Base-by-base conservation (phyloP, 2,888 invertebrate species). In the Cecidostiba fungosa region DNA sequence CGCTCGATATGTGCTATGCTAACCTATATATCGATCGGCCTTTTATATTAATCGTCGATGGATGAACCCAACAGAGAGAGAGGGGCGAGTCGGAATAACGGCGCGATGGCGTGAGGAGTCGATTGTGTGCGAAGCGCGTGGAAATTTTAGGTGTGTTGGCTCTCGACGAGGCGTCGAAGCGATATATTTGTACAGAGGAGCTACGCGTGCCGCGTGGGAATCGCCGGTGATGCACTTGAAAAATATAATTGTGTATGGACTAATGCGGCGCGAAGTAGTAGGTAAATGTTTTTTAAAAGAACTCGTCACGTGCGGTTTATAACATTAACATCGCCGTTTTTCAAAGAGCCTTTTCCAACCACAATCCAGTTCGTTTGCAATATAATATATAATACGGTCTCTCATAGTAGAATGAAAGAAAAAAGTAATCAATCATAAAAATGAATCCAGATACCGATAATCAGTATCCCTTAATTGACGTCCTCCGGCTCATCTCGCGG, bases 1-100 rank as follows among this genome's bases (percentile, higher is more conserved):
- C 26, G 29, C 66, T 29, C 29, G 66, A 66, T 26, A 66, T 3
- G 8, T 26, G 23, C 14, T 19, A n/a, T n/a, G 1, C 54, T 54
- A 54, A 23, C 29, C 69, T 87, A 86, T 87, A 83, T 80, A 86
- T 80, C 62, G 87, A 87, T 82, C 8, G 4, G 29, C 23, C 87
- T 89, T 88, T 90, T 89, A 89, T 90, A 89, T 90, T 91, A 91
- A 91, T 91, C 89, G 90, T 87, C 90, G 88, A 89, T 62, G 62
- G 26, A 23, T 62, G 62, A 29, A 29, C 29, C 14, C 66, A 8
- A 26, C 26, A 23, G 62, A 6, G 14, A 12, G 39, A 8, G 36
- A 36, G 39, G 8, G 39, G 8, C 6, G 39, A 8, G n/a, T n/a
- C n/a, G 43, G 43, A 14, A 66, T 66, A 66, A 66, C n/a, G 36